Evolutionary conservation across 2,888 invertebrate genomes (phyloP).

Genomic region (Drosophila meridionalis): DNA sequence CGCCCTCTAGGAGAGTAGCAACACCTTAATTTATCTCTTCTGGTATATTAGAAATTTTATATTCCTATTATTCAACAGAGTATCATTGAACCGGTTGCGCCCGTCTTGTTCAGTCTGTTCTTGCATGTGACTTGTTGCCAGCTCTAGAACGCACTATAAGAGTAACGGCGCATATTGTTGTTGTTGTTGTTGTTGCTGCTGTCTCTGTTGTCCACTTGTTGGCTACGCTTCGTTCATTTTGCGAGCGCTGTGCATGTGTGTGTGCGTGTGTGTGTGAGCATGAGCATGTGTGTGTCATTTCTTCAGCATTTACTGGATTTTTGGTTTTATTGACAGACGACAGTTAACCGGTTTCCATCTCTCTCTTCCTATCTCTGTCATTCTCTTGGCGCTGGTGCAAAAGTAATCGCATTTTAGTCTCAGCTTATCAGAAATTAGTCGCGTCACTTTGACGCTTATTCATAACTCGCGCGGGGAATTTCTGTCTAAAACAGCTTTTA

Average conservation of each 20-base stretch:
- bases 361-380: neutral
- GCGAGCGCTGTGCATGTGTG: neutral
- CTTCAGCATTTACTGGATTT: constrained; percentile 69
- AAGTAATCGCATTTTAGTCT: constrained; percentile 44
- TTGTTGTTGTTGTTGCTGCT: constrained; percentile 19
- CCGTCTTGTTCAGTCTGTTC: constrained; percentile 3
- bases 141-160: constrained; percentile 36
- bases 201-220: constrained; percentile 60
- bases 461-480: constrained; percentile 36
- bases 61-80: too few relatives aligned
- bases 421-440: constrained; percentile 52
- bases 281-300: constrained; percentile 60
- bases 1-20: too few relatives aligned
- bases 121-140: constrained; percentile 40
- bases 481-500: constrained; percentile 28
- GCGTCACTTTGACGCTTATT: constrained; percentile 55
- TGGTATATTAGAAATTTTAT: too few relatives aligned
- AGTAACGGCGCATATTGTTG: constrained; percentile 42
- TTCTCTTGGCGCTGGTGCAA: neutral
- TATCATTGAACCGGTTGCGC: too few relatives aligned
- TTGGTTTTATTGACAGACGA: constrained; percentile 62
- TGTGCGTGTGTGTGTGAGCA: neutral
- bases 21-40: too few relatives aligned
- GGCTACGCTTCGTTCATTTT: constrained; percentile 38
- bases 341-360: constrained; percentile 60